Conservation (phyloP, 2,888 invertebrate genomes). For the Sarcophaga subvicina region DNA sequence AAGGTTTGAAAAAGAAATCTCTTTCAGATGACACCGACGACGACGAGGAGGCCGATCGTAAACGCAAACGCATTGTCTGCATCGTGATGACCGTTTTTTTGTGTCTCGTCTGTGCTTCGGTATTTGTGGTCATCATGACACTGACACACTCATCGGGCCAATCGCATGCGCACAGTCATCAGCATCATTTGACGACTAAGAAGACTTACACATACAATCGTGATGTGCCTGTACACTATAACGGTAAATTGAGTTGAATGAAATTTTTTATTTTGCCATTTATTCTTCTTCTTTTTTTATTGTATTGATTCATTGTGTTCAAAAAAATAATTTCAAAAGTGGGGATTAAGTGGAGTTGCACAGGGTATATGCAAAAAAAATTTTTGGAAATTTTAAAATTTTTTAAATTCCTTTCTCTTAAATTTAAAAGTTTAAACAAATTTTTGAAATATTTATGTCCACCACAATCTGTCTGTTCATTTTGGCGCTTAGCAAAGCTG, state of each 20-base stretch:
- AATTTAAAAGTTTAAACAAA: too few species aligned
- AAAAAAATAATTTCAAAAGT: too few species aligned
- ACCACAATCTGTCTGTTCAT: background rate
- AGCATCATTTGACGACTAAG: slow-evolving; percentile 86
- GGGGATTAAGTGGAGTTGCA: background rate
- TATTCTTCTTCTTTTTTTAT: background rate
- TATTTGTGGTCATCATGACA: slow-evolving; percentile 90
- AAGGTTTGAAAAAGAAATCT: slow-evolving; percentile 79
- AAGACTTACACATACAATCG: slow-evolving; percentile 86
- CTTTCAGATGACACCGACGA: slow-evolving; percentile 82
- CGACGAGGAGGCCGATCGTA: slow-evolving; percentile 85
- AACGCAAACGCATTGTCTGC: slow-evolving; percentile 87
- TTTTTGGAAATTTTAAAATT: too few species aligned
- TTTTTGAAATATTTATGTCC: background rate
- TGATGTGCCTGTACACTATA: slow-evolving; percentile 82
- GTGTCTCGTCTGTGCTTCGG: slow-evolving; percentile 88
- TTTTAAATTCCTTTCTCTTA: too few species aligned
- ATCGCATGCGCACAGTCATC: slow-evolving; percentile 85
- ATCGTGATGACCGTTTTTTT: slow-evolving; percentile 88
- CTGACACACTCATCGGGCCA: slow-evolving; percentile 88
- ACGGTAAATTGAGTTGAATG: slow-evolving; percentile 75
- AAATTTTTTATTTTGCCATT: background rate
- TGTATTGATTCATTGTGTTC: background rate
- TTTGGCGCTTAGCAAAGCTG: background rate
- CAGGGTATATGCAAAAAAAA: too few species aligned